Base-by-base conservation (phyloP, 2,888 invertebrate genomes). In the Abscondita cerata region DNA sequence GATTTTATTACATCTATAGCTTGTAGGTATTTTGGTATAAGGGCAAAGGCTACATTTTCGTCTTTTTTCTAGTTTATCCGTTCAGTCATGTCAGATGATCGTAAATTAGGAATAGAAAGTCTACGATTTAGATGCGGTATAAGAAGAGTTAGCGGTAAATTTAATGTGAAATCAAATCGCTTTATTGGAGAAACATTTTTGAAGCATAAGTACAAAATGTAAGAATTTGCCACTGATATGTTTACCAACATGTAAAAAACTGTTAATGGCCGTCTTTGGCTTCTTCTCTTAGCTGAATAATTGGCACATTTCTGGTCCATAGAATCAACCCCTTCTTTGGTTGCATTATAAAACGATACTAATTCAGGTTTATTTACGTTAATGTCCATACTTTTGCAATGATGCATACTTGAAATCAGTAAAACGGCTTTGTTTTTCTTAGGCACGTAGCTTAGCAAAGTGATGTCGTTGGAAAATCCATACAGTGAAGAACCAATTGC, bases 401-500 rank as follows among this genome's bases (percentile, higher is more conserved):
- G 6, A 31, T 31, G 5, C 6, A 31, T 31, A 31, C 9, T 31
- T n/a, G n/a, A 31, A 6, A 31, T 4, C 31, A 31, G 31, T 31
- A 9, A 31, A 31, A 9, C 31, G 5, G 31, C 6, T 31, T 31
- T 31, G 9, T 31, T 31, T 31, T 31, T 31, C 31, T 31, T 31
- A n/a, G n/a, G n/a, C n/a, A n/a, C n/a, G n/a, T n/a, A n/a, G n/a
- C n/a, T n/a, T n/a, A n/a, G n/a, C 31, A 5, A 9, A 9, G 31
- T 31, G 31, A 31, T 31, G 9, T 31, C 31, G 5, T 31, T 31
- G 9, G 31, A 6, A 9, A 31, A 31, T 6, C 9, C 31, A 31
- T 31, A 31, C 64, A 70, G 62, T 72, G 70, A 47, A 64, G 70
- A 13, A 9, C 9, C 31, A 31, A 31, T 31, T 31, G 5, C 31